Base-by-base conservation (phyloP, 1,140 invertebrate species). In the Ganaspis sp. region DNA sequence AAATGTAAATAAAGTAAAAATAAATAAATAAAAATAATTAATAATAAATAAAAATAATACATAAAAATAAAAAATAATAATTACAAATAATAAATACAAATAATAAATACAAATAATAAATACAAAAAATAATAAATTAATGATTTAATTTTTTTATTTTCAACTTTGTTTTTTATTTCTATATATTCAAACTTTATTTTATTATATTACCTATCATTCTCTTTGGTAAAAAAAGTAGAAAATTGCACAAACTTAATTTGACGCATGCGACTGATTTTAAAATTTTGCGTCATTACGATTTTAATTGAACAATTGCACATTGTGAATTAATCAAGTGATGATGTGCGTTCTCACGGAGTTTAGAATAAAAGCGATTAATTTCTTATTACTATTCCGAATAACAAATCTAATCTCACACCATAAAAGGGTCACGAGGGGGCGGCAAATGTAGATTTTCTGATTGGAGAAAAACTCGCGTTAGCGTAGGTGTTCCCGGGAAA, bases 371-470 rank as follows among this genome's bases (percentile, higher is more conserved):
- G 21, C 19, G 53, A 58, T n/a, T 29, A 29, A 64, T 64, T 64
- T 29, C 15, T 64, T 64, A 26, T 64, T 29, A 64, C 23, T 64
- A 64, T 64, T 64, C 11, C 23, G 58, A 29, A 64, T 64, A 64
- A 64, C 58, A 64, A 64, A 64, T 9, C 26, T 29, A 5, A 29
- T 64, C 58, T 29, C 58, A 64, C 26, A 64, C 58, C 58, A 26
- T 64, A 64, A 64, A 64, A 64, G 58, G 12, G 58, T 64, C 26
- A 29, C 58, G 58, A 64, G 58, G 58, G 58, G 58, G 26, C 58
- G 58, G 29, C 58, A 64, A 34, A 26, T 64, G 58, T 29, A 64
- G 23, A 26, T 64, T 64, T 64, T 64, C 58, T 64, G 58, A 29
- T 64, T 29, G 26, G 11, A 64, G 58, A 64, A 64, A 64, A 64